A percentile compares a stretch with the other conserved stretches of the same genome.
Evolutionary conservation across 2,113 vertebrate genomes (phyloP).

Genomic region (Vulpes ferrilata): DNA sequence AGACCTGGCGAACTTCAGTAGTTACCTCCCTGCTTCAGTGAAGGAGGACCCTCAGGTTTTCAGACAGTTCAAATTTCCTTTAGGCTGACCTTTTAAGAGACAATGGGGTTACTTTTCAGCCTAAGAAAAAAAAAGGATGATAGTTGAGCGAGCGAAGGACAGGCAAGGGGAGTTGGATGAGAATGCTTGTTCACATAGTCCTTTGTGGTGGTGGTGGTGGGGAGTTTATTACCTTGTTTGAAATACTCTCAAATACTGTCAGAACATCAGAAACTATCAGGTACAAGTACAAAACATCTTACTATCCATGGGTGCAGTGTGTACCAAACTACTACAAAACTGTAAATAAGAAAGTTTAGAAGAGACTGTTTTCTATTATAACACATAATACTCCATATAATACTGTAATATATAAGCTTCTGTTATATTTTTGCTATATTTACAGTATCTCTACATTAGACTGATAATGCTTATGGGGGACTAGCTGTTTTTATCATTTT

Average conservation of each 20-base stretch:
- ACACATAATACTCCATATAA: not conserved
- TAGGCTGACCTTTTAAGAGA: conserved; percentile 63
- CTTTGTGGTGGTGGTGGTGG: not conserved
- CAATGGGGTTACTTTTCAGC: conserved; percentile 57
- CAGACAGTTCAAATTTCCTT: conserved; percentile 50
- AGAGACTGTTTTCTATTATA: conserved; percentile 48
- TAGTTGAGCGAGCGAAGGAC: not conserved
- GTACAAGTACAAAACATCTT: not conserved
- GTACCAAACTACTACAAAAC: not conserved
- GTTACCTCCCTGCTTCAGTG: not conserved
- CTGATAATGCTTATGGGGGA: not conserved
- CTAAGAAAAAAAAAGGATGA: conserved; percentile 30
- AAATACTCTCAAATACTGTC: conserved; percentile 38
- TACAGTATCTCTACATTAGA: not conserved
- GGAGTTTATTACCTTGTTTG: not conserved
- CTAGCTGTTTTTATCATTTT: conserved; percentile 7
- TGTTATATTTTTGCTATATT: not conserved
- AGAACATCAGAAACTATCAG: not conserved
- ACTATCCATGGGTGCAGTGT: not conserved
- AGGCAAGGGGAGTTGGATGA: not conserved
- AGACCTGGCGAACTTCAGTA: not conserved
- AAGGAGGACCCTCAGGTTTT: conserved; percentile 44
- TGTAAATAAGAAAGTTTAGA: conserved; percentile 36
- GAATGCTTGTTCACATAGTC: not conserved
- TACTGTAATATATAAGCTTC: not conserved